A percentile compares a stretch with the other conserved stretches of the same genome.
Conservation (phyloP, 2,797 vertebrate species). For the Brachyalestes nurse region DNA sequence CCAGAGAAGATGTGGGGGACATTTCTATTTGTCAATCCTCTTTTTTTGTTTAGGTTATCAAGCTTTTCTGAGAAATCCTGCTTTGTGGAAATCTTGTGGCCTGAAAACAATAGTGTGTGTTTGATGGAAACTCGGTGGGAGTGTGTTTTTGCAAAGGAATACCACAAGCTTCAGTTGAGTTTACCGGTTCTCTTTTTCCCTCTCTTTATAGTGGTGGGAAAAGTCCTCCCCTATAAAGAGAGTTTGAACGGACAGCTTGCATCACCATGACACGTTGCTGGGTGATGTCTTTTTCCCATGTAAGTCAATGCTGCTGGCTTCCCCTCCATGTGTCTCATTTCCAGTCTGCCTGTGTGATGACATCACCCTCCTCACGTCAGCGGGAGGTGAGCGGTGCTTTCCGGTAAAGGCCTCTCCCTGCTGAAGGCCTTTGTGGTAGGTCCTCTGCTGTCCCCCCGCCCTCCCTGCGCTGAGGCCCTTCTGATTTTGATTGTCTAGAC, state of each 20-base stretch:
- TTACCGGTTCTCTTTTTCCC: conserved; percentile 41
- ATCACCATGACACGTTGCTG: conserved; percentile 49
- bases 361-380: conserved; percentile 58
- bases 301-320: conserved; percentile 62
- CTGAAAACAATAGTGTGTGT: neutral
- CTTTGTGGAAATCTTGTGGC: neutral
- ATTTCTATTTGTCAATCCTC: neutral
- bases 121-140: neutral
- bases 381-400: conserved; percentile 56
- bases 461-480: conserved; percentile 62
- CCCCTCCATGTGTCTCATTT: conserved; percentile 54
- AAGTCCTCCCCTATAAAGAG: conserved; percentile 11
- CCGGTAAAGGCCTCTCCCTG: conserved; percentile 65
- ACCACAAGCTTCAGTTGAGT: conserved; percentile 10
- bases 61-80: neutral
- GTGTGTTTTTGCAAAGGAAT: neutral
- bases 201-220: neutral
- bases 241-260: conserved; percentile 41
- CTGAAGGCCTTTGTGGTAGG: conserved; percentile 63
- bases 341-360: conserved; percentile 51
- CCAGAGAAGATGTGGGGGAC: neutral
- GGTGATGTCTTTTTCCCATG: conserved; percentile 16
- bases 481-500: conserved; percentile 71
- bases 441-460: conserved; percentile 59
- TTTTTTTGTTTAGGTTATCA: too few relatives aligned